A percentile compares a stretch with the other conserved stretches of the same genome.
phyloP scores from a whole-genome alignment of 2,888 invertebrate species.

The Galerucella pusilla region DNA sequence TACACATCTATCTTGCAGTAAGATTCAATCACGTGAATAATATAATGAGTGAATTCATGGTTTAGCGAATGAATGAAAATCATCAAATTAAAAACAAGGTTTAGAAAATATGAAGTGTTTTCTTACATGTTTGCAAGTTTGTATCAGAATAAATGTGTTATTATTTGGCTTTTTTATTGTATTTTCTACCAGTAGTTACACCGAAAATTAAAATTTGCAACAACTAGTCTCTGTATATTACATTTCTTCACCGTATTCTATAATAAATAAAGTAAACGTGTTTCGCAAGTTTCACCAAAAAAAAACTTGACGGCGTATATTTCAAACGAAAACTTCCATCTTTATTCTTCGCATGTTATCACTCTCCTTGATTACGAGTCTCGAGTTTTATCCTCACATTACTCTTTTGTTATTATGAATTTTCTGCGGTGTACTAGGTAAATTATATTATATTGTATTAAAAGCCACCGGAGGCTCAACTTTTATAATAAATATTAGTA shows the following conservation, averaged over 20 bases:
- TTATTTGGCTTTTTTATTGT: too few relatives aligned
- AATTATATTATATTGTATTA: conserved; percentile 32
- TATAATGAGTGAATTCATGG: too few relatives aligned
- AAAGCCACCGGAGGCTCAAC: conserved; percentile 21
- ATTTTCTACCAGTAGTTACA: too few relatives aligned
- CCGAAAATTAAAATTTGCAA: not conserved
- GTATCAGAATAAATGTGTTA: too few relatives aligned
- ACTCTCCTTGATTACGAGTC: conserved; percentile 25
- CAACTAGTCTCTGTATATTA: not conserved
- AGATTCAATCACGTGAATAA: not conserved
- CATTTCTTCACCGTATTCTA: not conserved
- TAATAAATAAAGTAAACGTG: not conserved
- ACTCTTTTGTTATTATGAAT: conserved; percentile 23
- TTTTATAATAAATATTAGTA: conserved; percentile 28
- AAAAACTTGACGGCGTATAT: conserved; percentile 1
- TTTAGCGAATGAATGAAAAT: too few relatives aligned
- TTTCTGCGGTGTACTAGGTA: conserved; percentile 22
- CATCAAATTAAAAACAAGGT: too few relatives aligned
- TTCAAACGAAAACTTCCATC: conserved; percentile 21
- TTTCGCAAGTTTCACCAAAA: not conserved
- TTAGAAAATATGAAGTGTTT: too few relatives aligned
- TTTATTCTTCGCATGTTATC: conserved; percentile 23
- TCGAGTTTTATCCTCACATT: conserved; percentile 25
- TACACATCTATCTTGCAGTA: not conserved
- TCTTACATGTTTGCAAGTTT: too few relatives aligned